Base-by-base conservation (phyloP, 2,888 invertebrate genomes). In the Drosophila tanythrix region DNA sequence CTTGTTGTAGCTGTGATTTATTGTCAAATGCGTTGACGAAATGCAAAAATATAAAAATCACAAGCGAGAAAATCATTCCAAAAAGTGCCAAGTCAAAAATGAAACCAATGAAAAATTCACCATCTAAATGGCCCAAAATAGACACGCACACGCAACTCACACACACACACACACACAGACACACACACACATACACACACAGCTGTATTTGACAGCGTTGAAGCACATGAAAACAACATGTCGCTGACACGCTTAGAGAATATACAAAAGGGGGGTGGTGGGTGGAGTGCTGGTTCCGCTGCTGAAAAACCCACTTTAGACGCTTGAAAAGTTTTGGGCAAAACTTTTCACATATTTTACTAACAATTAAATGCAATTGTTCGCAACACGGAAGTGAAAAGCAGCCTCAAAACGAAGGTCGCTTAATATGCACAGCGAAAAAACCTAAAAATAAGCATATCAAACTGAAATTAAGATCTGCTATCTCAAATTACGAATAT, bases 301-400 rank as follows among this genome's bases (percentile, higher is more conserved):
- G 13, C n/a, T 36, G 48, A 10, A 48, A 8, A 70, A 55, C 36
- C 52, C 88, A 67, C 81, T 75, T 86, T 59, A 70, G 74, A 67
- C 69, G 65, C 81, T 86, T 83, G 76, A 70, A 86, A 83, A 82
- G 71, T 77, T 88, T 74, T 43, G 10, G 40, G 48, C n/a, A 48
- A 71, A 90, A 89, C 70, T 88, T 90, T 90, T 88, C 84, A 83
- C 88, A 88, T 90, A 88, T 90, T 88, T 89, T 89, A 87, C 83
- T 81, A 88, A 82, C 86, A 90, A 90, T 90, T 90, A 90, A 90
- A 89, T 82, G 77, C 85, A 90, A 89, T 90, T 90, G 82, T 81
- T 81, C 60, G 70, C 67, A 62, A 31, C 46, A 55, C 29, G 31
- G 53, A 70, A 64, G 50, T 40, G 36, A 25, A 50, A 43, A 51